Conservation (phyloP, 2,888 invertebrate genomes). For the Tigriopus californicus region DNA sequence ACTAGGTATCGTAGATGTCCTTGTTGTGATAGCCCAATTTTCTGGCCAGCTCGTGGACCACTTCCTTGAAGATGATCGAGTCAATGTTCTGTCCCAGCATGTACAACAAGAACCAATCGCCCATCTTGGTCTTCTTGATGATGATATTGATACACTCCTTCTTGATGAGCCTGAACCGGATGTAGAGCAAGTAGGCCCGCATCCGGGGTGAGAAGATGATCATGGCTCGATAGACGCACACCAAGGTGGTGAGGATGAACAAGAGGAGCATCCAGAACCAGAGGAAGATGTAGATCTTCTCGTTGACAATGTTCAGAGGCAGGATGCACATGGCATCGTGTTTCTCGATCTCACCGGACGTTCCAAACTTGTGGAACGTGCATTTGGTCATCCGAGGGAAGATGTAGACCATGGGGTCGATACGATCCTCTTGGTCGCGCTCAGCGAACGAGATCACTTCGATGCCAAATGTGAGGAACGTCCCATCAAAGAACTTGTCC, state of each 20-base stretch:
- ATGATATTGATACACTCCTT: constrained; percentile 78
- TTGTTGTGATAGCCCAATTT: constrained; percentile 47
- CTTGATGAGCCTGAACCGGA: constrained; percentile 67
- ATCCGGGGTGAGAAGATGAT: constrained; percentile 72
- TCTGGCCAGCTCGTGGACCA: constrained; percentile 76
- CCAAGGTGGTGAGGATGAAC: constrained; percentile 56
- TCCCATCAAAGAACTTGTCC: constrained; percentile 85
- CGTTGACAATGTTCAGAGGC: constrained; percentile 81
- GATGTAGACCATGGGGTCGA: constrained; percentile 83
- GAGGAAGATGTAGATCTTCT: constrained; percentile 68
- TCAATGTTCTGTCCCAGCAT: constrained; percentile 68
- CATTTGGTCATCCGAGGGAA: constrained; percentile 79
- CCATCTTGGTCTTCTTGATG: constrained; percentile 75
- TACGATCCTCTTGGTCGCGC: constrained; percentile 72
- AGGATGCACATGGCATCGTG: constrained; percentile 73
- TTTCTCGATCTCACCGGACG: constrained; percentile 54
- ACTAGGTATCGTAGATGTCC: constrained; percentile 17
- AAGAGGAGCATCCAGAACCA: constrained; percentile 93
- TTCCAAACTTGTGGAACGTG: constrained; percentile 81
- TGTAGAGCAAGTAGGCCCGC: constrained; percentile 72
- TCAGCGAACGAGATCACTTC: constrained; percentile 77
- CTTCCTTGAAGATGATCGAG: constrained; percentile 35
- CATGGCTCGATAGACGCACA: constrained; percentile 59
- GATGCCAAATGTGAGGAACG: constrained; percentile 75
- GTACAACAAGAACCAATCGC: constrained; percentile 87